A percentile compares a stretch with the other conserved stretches of the same genome.
phyloP scores from a whole-genome alignment of 2,888 invertebrate species.

The Urechis unicinctus region DNA sequence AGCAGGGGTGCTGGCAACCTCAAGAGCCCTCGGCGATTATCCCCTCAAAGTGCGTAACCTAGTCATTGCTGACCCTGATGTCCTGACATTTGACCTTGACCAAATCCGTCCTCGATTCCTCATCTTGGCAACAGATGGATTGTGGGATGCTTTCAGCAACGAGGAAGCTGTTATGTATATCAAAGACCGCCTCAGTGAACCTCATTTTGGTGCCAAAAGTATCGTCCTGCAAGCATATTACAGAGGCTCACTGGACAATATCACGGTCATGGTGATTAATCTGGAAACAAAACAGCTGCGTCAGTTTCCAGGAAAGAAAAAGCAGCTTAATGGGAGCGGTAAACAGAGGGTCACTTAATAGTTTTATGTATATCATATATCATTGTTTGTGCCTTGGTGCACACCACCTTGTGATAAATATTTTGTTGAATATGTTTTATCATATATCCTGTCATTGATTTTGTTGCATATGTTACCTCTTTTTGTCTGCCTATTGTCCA shows the following conservation, averaged over 20 bases:
- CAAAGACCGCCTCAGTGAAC: conserved; percentile 75
- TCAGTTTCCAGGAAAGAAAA: conserved; percentile 2
- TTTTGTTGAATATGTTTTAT: too few species aligned
- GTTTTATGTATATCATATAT: neutral
- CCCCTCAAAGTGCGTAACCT: conserved; percentile 77
- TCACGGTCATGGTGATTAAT: conserved; percentile 77
- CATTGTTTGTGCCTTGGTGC: too few species aligned
- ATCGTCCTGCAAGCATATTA: conserved; percentile 84
- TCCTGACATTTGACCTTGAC: conserved; percentile 79
- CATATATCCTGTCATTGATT: too few species aligned
- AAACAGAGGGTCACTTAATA: conserved; percentile 5
- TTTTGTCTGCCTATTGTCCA: too few species aligned
- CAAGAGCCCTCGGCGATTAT: conserved; percentile 86
- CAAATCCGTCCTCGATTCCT: conserved; percentile 72
- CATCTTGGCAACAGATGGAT: conserved; percentile 87
- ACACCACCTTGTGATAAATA: too few species aligned
- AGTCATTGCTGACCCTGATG: conserved; percentile 92
- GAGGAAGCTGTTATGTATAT: conserved; percentile 88
- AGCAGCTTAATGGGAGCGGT: neutral
- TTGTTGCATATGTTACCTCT: too few species aligned
- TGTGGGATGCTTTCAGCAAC: conserved; percentile 94
- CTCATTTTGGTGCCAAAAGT: conserved; percentile 85
- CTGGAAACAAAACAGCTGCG: conserved; percentile 9
- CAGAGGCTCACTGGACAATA: conserved; percentile 89
- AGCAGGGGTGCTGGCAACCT: conserved; percentile 88